phyloP scores from a whole-genome alignment of 1,140 invertebrate genomes.

The Drosophila guanche region DNA sequence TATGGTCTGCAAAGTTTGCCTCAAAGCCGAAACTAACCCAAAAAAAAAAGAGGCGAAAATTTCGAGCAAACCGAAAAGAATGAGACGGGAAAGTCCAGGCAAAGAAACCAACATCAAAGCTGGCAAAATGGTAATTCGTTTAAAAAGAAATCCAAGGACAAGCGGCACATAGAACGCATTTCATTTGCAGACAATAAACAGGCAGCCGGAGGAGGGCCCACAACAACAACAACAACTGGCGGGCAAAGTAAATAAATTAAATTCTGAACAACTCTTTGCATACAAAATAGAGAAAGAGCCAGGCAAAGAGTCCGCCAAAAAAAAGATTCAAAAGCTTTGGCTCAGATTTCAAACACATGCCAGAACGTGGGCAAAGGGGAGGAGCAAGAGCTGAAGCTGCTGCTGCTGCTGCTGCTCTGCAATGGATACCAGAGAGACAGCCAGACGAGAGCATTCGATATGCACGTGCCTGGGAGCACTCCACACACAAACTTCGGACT shows the following conservation, averaged over 20 bases:
- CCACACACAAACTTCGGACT: conserved; percentile 31
- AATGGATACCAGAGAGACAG: conserved; percentile 41
- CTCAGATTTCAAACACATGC: conserved; percentile 69
- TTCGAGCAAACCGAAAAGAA: conserved; percentile 21
- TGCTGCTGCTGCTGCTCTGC: conserved; percentile 24
- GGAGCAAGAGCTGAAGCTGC: conserved; percentile 2
- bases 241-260: conserved; percentile 76
- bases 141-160: conserved; percentile 60
- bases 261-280: conserved; percentile 78
- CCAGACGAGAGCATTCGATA: conserved; percentile 26
- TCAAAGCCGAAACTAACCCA: conserved; percentile 66
- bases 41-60: conserved; percentile 32
- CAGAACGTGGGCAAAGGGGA: conserved; percentile 5
- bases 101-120: conserved; percentile 73
- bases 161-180: conserved; percentile 54
- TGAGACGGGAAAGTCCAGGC: conserved; percentile 18
- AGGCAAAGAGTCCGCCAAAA: conserved; percentile 6
- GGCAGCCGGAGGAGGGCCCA: conserved; percentile 19
- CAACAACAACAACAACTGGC: conserved; percentile 41
- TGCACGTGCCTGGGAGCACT: conserved; percentile 59
- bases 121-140: conserved; percentile 75
- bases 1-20: conserved; percentile 80
- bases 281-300: conserved; percentile 59
- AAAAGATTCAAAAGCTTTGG: conserved; percentile 39
- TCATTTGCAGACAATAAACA: conserved; percentile 78